Evolutionary conservation across 2,797 vertebrate genomes (phyloP).

Genomic region (Benthosema pterotum): DNA sequence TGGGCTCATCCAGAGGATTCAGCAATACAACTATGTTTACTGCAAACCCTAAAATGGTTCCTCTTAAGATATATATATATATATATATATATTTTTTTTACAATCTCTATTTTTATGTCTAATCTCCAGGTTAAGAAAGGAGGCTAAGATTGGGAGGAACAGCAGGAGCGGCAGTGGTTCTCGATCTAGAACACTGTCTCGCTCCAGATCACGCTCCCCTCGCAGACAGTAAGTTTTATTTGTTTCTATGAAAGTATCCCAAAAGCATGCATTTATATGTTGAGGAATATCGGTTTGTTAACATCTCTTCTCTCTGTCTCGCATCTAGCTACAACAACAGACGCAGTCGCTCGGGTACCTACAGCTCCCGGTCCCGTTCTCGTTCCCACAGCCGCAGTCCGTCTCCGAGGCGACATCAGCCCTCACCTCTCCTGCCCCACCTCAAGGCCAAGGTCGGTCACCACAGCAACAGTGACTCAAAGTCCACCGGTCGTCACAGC

Average conservation of each 20-base stretch:
- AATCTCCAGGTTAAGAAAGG: slow-evolving; percentile 88
- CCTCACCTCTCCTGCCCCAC: slow-evolving; percentile 88
- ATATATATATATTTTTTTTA: no score
- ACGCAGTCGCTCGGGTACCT: slow-evolving; percentile 94
- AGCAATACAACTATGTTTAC: no score
- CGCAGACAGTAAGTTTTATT: slow-evolving; percentile 88
- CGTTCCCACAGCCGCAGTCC: slow-evolving; percentile 94
- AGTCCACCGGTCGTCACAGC: slow-evolving; percentile 85
- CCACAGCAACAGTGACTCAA: slow-evolving; percentile 89
- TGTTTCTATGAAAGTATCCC: no score
- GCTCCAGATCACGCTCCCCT: slow-evolving; percentile 90
- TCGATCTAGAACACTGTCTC: slow-evolving; percentile 89
- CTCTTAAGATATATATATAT: no score
- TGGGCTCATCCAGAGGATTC: no score
- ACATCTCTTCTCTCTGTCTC: neutral
- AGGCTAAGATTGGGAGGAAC: slow-evolving; percentile 91
- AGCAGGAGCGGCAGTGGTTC: slow-evolving; percentile 90
- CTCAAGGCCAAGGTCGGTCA: slow-evolving; percentile 86
- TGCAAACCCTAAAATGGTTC: no score
- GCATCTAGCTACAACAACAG: slow-evolving; percentile 91
- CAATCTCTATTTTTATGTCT: no score
- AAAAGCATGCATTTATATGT: no score
- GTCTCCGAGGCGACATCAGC: slow-evolving; percentile 90
- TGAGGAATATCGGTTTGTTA: no score
- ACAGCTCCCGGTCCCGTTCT: slow-evolving; percentile 95